phyloP scores from a whole-genome alignment of 2,888 invertebrate genomes.

The Lypha dubia region DNA sequence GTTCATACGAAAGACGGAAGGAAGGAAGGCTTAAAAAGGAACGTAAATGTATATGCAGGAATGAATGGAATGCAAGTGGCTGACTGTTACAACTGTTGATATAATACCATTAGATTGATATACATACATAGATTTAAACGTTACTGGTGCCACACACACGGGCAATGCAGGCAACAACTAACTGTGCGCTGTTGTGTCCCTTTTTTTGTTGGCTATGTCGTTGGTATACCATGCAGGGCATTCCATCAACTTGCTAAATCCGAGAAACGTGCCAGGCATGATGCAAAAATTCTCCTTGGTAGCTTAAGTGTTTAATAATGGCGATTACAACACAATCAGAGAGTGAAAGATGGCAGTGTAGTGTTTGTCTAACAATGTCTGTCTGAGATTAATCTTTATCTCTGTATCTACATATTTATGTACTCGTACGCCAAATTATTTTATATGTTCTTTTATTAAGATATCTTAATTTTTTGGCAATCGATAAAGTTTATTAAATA shows the following conservation, averaged over 20 bases:
- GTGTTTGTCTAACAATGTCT: slow-evolving; percentile 6
- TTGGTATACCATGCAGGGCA: slow-evolving; percentile 22
- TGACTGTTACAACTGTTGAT: slow-evolving; percentile 19
- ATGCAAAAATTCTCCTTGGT: slow-evolving; percentile 60
- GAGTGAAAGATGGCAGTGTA: not conserved
- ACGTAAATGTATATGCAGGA: not conserved
- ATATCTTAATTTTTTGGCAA: slow-evolving; percentile 27
- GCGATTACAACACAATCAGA: slow-evolving; percentile 45
- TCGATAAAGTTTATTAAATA: slow-evolving; percentile 29
- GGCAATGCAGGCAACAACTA: slow-evolving; percentile 25
- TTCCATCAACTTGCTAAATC: slow-evolving; percentile 66
- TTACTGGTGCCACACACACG: slow-evolving; percentile 45
- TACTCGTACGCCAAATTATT: not conserved
- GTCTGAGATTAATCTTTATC: slow-evolving; percentile 9
- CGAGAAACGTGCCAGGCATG: slow-evolving; percentile 56
- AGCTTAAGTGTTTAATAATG: slow-evolving; percentile 67
- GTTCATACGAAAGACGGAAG: slow-evolving; percentile 54
- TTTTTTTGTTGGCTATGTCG: not conserved
- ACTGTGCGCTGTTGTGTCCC: slow-evolving; percentile 7
- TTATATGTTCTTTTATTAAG: slow-evolving; percentile 9
- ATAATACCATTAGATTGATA: slow-evolving; percentile 27
- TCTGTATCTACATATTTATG: not conserved
- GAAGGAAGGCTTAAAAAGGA: slow-evolving; percentile 60
- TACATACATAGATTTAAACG: slow-evolving; percentile 16
- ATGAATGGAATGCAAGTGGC: slow-evolving; percentile 40